These are phyloP conservation scores for Actinopyga echinites DNA, from an alignment of 53 echinoderm and acorn worm species.

Conservation along the genomic window DNA sequence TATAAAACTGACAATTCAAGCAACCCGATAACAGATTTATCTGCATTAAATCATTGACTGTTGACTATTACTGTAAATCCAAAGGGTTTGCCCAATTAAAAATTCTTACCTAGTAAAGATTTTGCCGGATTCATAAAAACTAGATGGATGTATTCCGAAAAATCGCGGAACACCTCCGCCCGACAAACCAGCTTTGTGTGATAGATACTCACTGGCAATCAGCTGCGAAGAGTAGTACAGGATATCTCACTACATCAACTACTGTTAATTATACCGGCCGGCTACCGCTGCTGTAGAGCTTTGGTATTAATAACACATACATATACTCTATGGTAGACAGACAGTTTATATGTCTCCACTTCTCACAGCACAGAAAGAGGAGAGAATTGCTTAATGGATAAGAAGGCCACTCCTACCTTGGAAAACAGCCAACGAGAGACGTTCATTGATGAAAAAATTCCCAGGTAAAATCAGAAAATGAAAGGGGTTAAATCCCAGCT, in stretches of 20 bases:
- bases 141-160: background rate
- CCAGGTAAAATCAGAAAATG: slow-evolving; percentile 22
- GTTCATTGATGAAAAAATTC: slow-evolving; percentile 44
- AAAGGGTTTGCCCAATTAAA: background rate
- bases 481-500: background rate
- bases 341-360: background rate
- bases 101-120: slow-evolving; percentile 2
- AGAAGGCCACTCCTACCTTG: slow-evolving; percentile 43
- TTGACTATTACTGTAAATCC: too few relatives aligned
- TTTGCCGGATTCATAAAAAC: slow-evolving; percentile 7
- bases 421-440: slow-evolving; percentile 32
- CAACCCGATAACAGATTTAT: too few relatives aligned
- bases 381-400: slow-evolving; percentile 15
- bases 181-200: slow-evolving; percentile 8
- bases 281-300: background rate
- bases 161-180: slow-evolving; percentile 35
- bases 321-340: background rate
- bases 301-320: slow-evolving; percentile 24
- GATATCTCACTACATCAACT: background rate
- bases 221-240: slow-evolving; percentile 21
- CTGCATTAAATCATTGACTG: too few relatives aligned
- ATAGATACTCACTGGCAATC: slow-evolving; percentile 5
- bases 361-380: background rate
- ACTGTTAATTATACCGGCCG: slow-evolving; percentile 17
- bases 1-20: too few relatives aligned